These are phyloP conservation scores for Galeruca laticollis DNA, from an alignment of 2,888 invertebrate species.

Conservation along the genomic window DNA sequence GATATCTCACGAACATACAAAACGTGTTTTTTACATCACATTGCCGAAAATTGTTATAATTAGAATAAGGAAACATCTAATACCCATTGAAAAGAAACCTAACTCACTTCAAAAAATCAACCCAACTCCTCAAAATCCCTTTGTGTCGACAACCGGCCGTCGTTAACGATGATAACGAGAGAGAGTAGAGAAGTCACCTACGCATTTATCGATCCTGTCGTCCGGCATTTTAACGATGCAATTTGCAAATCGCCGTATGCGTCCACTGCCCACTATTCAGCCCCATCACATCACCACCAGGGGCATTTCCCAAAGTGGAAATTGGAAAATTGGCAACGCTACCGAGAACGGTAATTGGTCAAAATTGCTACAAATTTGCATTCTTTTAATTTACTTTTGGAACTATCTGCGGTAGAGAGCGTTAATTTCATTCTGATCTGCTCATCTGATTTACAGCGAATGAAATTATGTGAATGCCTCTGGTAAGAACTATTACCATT, in stretches of 20 bases:
- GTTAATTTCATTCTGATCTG: neutral
- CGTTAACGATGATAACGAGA: constrained; percentile 40
- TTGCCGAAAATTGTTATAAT: no score
- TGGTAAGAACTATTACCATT: neutral
- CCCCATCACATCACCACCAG: constrained; percentile 26
- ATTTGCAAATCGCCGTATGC: constrained; percentile 49
- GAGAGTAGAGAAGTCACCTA: constrained; percentile 34
- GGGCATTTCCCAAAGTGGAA: constrained; percentile 31
- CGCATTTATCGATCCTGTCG: constrained; percentile 47
- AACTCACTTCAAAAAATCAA: neutral
- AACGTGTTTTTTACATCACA: no score
- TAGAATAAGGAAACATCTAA: no score
- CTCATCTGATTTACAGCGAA: neutral
- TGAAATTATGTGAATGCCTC: neutral
- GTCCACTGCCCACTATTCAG: constrained; percentile 30
- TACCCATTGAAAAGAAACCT: no score
- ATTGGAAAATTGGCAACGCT: constrained; percentile 33
- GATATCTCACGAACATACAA: no score
- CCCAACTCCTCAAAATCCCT: constrained; percentile 14
- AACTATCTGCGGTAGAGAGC: constrained; percentile 3
- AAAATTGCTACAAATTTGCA: constrained; percentile 31
- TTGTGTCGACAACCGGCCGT: constrained; percentile 33
- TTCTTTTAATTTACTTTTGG: constrained; percentile 24
- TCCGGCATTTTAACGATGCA: constrained; percentile 50
- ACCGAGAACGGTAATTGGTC: constrained; percentile 29